Base-by-base conservation (phyloP, 2,113 vertebrate species). In the Promerops cafer region DNA sequence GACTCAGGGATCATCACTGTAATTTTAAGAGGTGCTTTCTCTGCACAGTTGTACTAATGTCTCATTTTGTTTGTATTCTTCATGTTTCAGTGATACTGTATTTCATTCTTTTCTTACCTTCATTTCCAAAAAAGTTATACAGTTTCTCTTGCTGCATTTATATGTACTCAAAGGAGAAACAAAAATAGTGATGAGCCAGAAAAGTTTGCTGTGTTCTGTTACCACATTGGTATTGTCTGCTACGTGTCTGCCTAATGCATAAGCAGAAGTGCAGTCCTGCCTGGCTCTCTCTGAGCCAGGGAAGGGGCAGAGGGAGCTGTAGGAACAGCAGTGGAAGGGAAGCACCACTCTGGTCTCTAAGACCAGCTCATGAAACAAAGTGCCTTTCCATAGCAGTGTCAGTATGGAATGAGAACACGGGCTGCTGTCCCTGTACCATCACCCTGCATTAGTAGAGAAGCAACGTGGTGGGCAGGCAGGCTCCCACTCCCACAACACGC, bases 11-110 rank as follows among this genome's bases (percentile, higher is more conserved):
- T 21, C 86, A 35, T 72, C 64, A 76, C 3, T 93, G 76, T 88
- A 44, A 89, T 83, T 97, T 90, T 59, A 95, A 94, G 95, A 96
- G 70, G 87, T 97, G 59, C 84, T 94, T 90, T 77, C 64, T 89
- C 79, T 52, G 9, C 19, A 54, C 42, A 49, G 56, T 90, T 83
- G 61, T 60, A 79, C 18, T 3, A 66, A 95, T 2, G 4, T 90
- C 47, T 87, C 21, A 31, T 88, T 94, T 93, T 85, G 49, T 87
- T 83, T 77, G 82, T 20, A 85, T 91, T 66, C 71, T 87, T 82
- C 10, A 5, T 78, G 56, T 97, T 93, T 96, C 72, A 90, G 23
- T 87, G 85, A 95, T 94, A 80, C 6, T 20, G 47, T 28, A 33
- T 82, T 83, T 94, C 87, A 89, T 59, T 63, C 83, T 89, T 83